phyloP scores from a whole-genome alignment of 1,140 invertebrate species.

The Cecropterus lyciades region DNA sequence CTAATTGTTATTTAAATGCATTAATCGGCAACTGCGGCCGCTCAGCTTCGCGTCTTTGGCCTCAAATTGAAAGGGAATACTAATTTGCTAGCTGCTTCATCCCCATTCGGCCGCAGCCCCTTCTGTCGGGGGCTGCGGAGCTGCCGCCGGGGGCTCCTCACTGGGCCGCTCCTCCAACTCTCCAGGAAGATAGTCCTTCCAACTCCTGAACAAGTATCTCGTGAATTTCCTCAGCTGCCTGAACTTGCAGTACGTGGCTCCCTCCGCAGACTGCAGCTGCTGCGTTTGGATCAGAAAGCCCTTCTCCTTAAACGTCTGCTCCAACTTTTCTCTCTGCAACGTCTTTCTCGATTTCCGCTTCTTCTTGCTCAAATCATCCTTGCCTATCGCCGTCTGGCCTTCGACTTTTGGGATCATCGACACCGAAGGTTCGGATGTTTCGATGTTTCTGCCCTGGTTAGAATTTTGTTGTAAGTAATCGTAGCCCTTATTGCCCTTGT shows the following conservation, averaged over 20 bases:
- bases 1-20: constrained; percentile 59
- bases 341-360: constrained; percentile 92
- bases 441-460: constrained; percentile 82
- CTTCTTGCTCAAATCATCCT: constrained; percentile 83
- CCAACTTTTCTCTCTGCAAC: constrained; percentile 93
- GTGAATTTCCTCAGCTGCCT: constrained; percentile 96
- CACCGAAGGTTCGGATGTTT: constrained; percentile 39
- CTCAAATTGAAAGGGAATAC: constrained; percentile 2
- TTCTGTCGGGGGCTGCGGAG: constrained; percentile 3
- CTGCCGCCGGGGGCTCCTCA: background rate
- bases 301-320: constrained; percentile 96
- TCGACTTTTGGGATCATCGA: constrained; percentile 65
- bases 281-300: constrained; percentile 97
- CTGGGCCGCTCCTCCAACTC: constrained; percentile 83
- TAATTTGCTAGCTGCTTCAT: constrained; percentile 35
- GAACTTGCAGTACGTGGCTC: constrained; percentile 97
- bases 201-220: constrained; percentile 94
- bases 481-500: constrained; percentile 90
- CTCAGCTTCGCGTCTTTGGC: constrained; percentile 27
- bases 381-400: constrained; percentile 26
- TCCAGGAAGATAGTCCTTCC: constrained; percentile 96
- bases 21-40: constrained; percentile 32
- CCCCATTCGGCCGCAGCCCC: constrained; percentile 53
- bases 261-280: constrained; percentile 95
- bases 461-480: constrained; percentile 90